These are phyloP conservation scores for Ambastaia sidthimunki DNA, from an alignment of 2,797 vertebrate species.

Conservation along the genomic window DNA sequence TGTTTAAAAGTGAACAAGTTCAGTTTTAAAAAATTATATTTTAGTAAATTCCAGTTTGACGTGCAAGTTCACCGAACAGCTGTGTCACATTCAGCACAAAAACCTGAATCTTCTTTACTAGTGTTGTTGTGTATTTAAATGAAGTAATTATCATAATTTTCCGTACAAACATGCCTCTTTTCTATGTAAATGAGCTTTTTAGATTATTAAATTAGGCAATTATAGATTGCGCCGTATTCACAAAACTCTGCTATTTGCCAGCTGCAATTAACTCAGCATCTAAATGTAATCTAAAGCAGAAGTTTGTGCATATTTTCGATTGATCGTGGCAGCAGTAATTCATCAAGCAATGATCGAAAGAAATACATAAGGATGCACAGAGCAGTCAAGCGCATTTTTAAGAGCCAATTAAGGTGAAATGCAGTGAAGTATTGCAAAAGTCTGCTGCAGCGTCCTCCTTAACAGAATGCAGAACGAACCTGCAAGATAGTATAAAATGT, in stretches of 20 bases:
- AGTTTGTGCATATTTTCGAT: background rate
- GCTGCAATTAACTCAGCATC: background rate
- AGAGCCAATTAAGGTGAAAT: background rate
- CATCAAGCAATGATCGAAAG: background rate
- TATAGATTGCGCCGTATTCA: background rate
- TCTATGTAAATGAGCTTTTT: background rate
- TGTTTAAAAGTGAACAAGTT: background rate
- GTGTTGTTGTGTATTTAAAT: background rate
- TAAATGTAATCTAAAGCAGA: background rate
- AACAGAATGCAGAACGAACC: too few species aligned
- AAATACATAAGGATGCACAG: too few species aligned
- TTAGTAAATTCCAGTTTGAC: background rate
- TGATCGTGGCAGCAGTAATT: background rate
- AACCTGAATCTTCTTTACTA: background rate
- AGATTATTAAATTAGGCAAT: background rate
- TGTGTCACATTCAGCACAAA: background rate
- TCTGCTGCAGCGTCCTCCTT: too few species aligned
- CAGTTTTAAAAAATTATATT: too few species aligned
- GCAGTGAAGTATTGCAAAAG: too few species aligned
- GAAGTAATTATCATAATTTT: background rate
- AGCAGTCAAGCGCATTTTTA: too few species aligned
- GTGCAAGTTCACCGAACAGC: background rate
- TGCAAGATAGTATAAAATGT: too few species aligned
- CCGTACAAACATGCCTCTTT: background rate
- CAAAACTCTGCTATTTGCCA: background rate